Evolutionary conservation across 2,113 vertebrate genomes (phyloP).

Genomic region (Neolamprologus toae): DNA sequence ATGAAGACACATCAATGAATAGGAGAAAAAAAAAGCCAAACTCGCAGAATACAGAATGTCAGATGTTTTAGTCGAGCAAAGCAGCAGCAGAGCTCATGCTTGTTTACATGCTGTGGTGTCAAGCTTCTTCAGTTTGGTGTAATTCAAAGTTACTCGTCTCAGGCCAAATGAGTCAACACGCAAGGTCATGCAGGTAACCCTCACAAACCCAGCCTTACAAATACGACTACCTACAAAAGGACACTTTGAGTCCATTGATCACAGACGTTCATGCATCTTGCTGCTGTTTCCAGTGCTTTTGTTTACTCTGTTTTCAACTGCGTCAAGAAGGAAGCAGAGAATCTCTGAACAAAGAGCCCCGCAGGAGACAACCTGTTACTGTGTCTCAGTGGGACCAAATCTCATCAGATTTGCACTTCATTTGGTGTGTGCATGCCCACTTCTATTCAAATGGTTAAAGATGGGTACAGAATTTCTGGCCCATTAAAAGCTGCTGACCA

Average conservation of each 20-base stretch:
- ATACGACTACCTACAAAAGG: not conserved
- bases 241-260: not conserved
- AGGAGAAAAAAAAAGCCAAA: slow-evolving; percentile 6
- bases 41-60: slow-evolving; percentile 50
- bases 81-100: slow-evolving; percentile 20
- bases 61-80: not conserved
- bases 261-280: not conserved
- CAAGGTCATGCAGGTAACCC: not conserved
- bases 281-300: not conserved
- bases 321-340: not conserved
- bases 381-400: not conserved
- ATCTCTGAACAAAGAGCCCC: not conserved
- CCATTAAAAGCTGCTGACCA: not conserved
- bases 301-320: not conserved
- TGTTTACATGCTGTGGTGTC: not conserved
- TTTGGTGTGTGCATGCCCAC: not conserved
- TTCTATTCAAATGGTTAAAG: not conserved
- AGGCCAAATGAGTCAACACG: not conserved
- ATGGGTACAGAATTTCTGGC: not conserved
- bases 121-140: not conserved
- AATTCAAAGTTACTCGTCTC: not conserved
- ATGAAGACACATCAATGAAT: slow-evolving; percentile 59
- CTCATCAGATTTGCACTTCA: not conserved
- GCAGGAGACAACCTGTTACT: not conserved
- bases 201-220: not conserved